A percentile compares a stretch with the other conserved stretches of the same genome.
Conservation (phyloP, 2,797 vertebrate species). For the Liasis olivaceus region DNA sequence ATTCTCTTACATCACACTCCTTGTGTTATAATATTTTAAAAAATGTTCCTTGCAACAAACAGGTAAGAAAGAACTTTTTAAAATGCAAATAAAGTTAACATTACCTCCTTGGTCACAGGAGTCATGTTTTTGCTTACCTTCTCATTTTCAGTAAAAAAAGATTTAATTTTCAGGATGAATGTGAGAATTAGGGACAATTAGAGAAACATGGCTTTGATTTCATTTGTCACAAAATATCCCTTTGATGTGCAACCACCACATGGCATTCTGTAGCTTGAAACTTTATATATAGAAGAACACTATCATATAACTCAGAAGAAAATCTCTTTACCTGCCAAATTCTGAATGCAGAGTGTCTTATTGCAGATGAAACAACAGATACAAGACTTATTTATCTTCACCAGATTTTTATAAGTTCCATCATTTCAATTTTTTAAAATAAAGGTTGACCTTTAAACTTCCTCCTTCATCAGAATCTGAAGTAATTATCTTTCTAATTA, state of each 20-base stretch:
- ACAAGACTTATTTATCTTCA: conserved; percentile 35
- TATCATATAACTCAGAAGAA: conserved; percentile 35
- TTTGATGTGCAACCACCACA: neutral
- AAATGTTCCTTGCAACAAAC: neutral
- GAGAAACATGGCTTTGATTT: conserved; percentile 8
- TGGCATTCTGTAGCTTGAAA: neutral
- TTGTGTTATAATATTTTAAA: neutral
- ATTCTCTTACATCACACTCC: neutral
- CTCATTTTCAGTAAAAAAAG: conserved; percentile 26
- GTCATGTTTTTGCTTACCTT: neutral
- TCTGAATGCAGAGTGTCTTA: neutral
- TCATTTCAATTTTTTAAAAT: conserved; percentile 41
- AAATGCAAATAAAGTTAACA: neutral
- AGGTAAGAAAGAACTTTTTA: neutral
- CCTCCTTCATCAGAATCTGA: conserved; percentile 35
- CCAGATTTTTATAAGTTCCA: conserved; percentile 38
- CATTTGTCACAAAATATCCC: conserved; percentile 1
- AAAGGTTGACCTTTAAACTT: conserved; percentile 37
- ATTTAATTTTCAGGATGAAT: conserved; percentile 7
- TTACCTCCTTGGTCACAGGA: neutral
- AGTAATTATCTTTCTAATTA: conserved; percentile 67
- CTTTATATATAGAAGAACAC: conserved; percentile 38
- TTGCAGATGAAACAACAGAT: conserved; percentile 10
- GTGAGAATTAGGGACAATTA: conserved; percentile 5
- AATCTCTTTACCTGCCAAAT: conserved; percentile 41